Percentiles rank a stretch among this genome's conserved stretches.
Evolutionary conservation across 2,113 vertebrate species (phyloP).

Genomic region (Apaloderma vittatum): DNA sequence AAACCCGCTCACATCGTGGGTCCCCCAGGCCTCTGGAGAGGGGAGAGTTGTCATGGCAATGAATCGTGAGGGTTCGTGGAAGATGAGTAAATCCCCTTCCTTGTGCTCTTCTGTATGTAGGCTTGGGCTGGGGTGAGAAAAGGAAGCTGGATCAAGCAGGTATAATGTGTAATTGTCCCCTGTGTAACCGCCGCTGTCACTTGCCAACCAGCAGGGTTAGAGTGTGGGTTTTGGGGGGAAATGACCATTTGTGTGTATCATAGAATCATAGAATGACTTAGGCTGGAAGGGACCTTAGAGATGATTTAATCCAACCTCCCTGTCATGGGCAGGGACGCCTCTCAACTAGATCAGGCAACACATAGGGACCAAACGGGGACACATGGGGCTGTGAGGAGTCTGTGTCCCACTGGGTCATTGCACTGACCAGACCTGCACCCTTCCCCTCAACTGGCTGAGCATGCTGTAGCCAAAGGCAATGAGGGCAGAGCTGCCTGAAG

Average conservation of each 20-base stretch:
- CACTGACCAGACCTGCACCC: background rate
- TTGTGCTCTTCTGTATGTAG: background rate
- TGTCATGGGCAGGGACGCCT: too few relatives aligned
- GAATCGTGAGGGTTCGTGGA: constrained; percentile 42
- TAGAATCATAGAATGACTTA: too few relatives aligned
- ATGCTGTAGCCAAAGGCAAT: background rate
- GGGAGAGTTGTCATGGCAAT: constrained; percentile 66
- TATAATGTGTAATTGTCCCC: background rate
- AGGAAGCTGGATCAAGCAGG: background rate
- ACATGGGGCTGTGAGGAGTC: background rate
- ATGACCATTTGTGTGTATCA: background rate
- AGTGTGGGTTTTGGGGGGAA: background rate
- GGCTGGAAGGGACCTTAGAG: too few relatives aligned
- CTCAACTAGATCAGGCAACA: too few relatives aligned
- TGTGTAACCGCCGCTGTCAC: background rate
- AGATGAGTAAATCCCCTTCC: constrained; percentile 21
- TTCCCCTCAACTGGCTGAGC: rapidly evolving
- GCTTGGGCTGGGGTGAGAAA: background rate
- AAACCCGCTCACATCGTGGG: constrained; percentile 23
- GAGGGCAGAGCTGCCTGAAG: background rate
- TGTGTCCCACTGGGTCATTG: background rate
- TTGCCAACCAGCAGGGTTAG: background rate
- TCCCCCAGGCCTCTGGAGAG: constrained; percentile 19
- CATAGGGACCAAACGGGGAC: too few relatives aligned
- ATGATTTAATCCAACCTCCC: too few relatives aligned